phyloP scores from a whole-genome alignment of 1,140 invertebrate genomes.

The Tigriopus japonicus region DNA sequence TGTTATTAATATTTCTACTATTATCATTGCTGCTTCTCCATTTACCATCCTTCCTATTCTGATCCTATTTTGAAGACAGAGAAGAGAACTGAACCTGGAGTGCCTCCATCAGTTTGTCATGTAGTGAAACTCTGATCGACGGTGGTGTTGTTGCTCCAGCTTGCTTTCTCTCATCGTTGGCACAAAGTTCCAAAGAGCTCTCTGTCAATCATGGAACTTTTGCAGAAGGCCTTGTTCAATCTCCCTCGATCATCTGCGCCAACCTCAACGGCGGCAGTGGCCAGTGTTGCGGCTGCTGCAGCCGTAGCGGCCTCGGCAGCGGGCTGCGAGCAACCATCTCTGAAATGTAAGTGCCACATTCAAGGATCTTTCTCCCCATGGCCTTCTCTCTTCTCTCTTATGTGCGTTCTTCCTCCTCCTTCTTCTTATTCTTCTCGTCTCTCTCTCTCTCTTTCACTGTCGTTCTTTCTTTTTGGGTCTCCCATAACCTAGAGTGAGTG shows the following conservation, averaged over 20 bases:
- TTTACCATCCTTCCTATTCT: too few species aligned
- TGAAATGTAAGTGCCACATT: too few species aligned
- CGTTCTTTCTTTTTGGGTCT: conserved; percentile 15
- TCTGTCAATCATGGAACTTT: conserved; percentile 6
- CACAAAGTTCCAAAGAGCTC: too few species aligned
- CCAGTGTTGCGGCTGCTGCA: not conserved
- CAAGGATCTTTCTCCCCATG: not conserved
- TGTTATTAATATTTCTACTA: too few species aligned
- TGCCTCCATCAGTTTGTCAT: too few species aligned
- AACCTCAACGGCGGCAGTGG: not conserved
- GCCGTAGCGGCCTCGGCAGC: not conserved
- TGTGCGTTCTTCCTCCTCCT: not conserved
- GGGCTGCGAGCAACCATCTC: not conserved
- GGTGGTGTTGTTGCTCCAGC: too few species aligned
- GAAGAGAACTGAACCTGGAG: too few species aligned
- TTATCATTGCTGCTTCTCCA: too few species aligned
- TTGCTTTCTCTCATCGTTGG: too few species aligned
- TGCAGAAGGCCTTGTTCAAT: conserved; percentile 11
- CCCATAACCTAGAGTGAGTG: conserved; percentile 10
- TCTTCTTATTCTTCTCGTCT: too few species aligned
- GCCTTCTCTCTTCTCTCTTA: not conserved
- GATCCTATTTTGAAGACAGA: too few species aligned
- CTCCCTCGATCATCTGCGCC: not conserved
- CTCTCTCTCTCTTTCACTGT: conserved; percentile 12
- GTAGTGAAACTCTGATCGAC: too few species aligned